Conservation (phyloP, 2,888 invertebrate species). For the Athripsodes cinereus region DNA sequence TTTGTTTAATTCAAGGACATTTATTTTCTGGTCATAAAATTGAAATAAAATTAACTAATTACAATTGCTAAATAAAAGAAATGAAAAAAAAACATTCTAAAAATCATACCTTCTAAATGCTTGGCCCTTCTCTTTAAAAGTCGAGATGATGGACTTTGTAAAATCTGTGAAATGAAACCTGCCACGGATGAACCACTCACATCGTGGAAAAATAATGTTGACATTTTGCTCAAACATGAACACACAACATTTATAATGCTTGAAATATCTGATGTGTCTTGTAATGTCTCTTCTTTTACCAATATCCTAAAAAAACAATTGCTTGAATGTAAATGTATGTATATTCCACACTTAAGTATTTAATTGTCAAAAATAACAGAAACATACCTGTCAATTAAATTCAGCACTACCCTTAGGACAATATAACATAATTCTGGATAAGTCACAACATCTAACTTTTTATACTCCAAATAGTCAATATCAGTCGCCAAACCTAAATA, state of each 20-base stretch:
- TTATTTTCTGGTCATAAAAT: too few species aligned
- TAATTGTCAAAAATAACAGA: too few species aligned
- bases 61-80: too few species aligned
- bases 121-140: conserved; percentile 19
- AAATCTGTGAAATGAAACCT: conserved; percentile 30
- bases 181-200: conserved; percentile 14
- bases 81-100: conserved; percentile 4
- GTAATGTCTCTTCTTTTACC: conserved; percentile 6
- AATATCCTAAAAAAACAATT: conserved; percentile 15
- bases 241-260: conserved; percentile 13
- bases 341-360: too few species aligned
- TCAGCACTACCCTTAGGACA: conserved; percentile 53
- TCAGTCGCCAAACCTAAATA: not conserved
- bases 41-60: too few species aligned
- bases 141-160: conserved; percentile 23
- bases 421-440: conserved; percentile 56
- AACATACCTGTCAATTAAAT: conserved; percentile 50
- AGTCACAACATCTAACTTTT: conserved; percentile 41
- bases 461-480: conserved; percentile 34
- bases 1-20: too few species aligned
- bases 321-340: not conserved
- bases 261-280: not conserved
- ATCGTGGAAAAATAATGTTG: conserved; percentile 21
- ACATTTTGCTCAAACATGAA: conserved; percentile 26
- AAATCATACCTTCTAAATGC: conserved; percentile 28